Evolutionary conservation across 2,888 invertebrate genomes (phyloP), one percentile per base, ranked within the genome.

Genomic region (Ariolimax columbianus): DNA sequence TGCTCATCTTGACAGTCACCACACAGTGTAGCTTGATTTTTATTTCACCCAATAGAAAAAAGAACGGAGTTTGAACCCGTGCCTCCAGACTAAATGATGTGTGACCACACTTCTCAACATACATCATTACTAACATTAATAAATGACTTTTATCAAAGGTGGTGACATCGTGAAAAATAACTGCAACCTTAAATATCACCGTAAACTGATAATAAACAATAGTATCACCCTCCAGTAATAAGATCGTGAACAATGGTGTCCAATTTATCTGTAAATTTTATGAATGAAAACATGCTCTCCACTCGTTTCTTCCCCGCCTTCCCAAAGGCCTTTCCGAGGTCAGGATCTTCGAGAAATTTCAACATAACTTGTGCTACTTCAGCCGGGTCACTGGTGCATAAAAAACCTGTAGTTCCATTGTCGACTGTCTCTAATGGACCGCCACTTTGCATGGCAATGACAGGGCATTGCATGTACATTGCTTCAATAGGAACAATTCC

Each of bases 401-500:
- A 91, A 89, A 92, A 95, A 6, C 95, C 95, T 3, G 95, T 95
- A 66, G 90, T 89, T 2, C 92, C 92, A 87, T 94, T 88, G 17
- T 90, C 92, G 77, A 99, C 95, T 0, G 99, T 98, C 94, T 99
- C 99, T 0, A 96, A 96, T 0, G 99, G 99, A 0, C 99, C 99
- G 43, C 99, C 99, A 91, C 97, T 97, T 91, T 97, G 97, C 0
- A 97, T 97, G 0, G 99, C 99, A 89, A 99, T 96, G 0, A 99
- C 98, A 7, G 99, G 98, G 92, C 97, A 97, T 6, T 96, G 95
- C 93, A 96, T 96, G 93, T 97, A 97, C 99, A 99, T 99, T 0
- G 99, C 98, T 95, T 99, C 99, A 82, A 99, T 95, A 0, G 99
- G 99, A 17, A 99, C 99, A 91, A 99, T 99, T 9, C 99, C 99